Evolutionary conservation across 2,797 vertebrate genomes (phyloP).

Genomic region (Oreortyx pictus): DNA sequence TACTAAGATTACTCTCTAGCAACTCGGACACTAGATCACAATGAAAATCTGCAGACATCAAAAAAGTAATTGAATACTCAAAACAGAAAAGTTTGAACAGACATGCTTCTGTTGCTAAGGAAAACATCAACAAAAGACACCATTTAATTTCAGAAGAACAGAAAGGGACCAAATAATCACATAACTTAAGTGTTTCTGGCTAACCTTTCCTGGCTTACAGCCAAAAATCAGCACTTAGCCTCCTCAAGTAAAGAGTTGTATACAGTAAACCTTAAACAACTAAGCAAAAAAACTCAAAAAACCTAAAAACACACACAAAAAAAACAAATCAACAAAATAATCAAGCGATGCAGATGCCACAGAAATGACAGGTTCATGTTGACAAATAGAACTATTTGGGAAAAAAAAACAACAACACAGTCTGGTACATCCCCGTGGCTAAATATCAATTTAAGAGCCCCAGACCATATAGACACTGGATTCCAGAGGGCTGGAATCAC

Average conservation of each 20-base stretch:
- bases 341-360: neutral
- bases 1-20: neutral
- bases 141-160: neutral
- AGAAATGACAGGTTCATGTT: neutral
- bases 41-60: neutral
- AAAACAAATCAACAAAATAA: neutral
- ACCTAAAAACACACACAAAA: neutral
- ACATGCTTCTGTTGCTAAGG: neutral
- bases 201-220: neutral
- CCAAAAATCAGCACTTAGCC: neutral
- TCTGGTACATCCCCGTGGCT: neutral
- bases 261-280: neutral
- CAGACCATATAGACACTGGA: neutral
- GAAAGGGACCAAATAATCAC: neutral
- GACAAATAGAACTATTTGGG: neutral
- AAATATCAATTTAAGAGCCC: neutral
- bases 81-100: neutral
- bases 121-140: neutral
- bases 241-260: neutral
- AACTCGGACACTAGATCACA: neutral
- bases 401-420: neutral
- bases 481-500: neutral
- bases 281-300: neutral
- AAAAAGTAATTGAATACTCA: neutral
- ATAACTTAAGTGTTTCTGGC: neutral